These are phyloP conservation scores for Pomatorhinus ruficollis DNA, from an alignment of 2,113 vertebrate species.

Conservation along the genomic window DNA sequence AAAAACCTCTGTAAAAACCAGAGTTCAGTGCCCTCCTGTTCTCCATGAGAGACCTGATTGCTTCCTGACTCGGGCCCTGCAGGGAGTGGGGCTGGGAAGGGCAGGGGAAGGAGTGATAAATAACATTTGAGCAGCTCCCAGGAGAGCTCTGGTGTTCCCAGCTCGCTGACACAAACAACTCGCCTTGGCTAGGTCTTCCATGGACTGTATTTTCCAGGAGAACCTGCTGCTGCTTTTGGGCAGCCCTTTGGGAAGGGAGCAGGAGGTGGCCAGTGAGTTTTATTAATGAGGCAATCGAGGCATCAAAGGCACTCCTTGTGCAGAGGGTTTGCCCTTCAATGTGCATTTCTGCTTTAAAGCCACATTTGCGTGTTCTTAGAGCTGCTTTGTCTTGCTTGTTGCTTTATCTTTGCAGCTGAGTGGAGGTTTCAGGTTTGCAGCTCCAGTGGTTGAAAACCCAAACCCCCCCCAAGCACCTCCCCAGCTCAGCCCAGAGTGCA, in stretches of 20 bases:
- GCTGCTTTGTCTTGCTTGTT: neutral
- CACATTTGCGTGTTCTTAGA: neutral
- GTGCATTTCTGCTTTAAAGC: neutral
- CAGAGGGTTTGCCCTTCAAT: neutral
- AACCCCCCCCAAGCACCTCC: neutral
- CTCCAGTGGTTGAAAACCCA: neutral
- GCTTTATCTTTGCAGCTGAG: neutral
- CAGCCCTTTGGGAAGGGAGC: neutral
- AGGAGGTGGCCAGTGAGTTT: neutral
- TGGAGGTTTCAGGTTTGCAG: neutral
- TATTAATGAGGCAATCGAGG: neutral
- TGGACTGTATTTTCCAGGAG: neutral
- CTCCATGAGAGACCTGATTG: neutral
- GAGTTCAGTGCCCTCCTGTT: neutral
- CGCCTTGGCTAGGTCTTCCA: neutral
- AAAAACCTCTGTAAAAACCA: neutral
- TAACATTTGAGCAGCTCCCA: neutral
- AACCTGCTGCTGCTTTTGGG: neutral
- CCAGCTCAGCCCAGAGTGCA: neutral
- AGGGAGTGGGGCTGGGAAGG: neutral
- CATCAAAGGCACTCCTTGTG: neutral
- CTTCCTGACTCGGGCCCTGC: neutral
- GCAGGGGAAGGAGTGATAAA: neutral
- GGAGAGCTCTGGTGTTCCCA: neutral
- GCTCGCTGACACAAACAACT: neutral